Evolutionary conservation across 92 coral and sea anemone genomes (phyloP).

Genomic region (Phenganax marumi): DNA sequence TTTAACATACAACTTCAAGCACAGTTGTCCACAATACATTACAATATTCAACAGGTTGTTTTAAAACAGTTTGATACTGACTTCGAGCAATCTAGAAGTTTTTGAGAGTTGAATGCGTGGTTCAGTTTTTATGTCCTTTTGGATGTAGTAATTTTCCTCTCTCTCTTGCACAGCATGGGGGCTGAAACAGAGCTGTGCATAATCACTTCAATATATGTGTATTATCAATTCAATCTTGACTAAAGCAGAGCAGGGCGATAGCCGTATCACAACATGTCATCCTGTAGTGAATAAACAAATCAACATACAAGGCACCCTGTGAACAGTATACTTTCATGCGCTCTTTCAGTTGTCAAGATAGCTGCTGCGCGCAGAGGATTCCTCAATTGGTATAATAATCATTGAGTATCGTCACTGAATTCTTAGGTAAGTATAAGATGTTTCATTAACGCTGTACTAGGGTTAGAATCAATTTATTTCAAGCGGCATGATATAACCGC

Average conservation of each 20-base stretch:
- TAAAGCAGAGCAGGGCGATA: not conserved
- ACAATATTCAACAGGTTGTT: too few species aligned
- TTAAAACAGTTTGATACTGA: too few species aligned
- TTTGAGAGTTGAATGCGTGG: too few species aligned
- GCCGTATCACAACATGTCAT: slow-evolving; percentile 19
- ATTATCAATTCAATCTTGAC: slow-evolving; percentile 18
- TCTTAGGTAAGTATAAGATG: not conserved
- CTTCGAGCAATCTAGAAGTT: too few species aligned
- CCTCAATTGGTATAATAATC: not conserved
- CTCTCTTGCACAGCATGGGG: not conserved
- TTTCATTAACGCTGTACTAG: slow-evolving; percentile 12
- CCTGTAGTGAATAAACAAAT: slow-evolving; percentile 15
- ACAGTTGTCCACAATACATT: too few species aligned
- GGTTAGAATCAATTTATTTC: not conserved
- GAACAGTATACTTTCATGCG: not conserved
- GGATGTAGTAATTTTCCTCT: too few species aligned
- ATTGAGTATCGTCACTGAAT: not conserved
- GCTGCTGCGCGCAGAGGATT: not conserved
- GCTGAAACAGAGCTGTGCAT: not conserved
- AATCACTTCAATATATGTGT: not conserved
- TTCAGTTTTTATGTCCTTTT: too few species aligned
- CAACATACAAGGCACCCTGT: slow-evolving; percentile 10
- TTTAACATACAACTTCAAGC: too few species aligned
- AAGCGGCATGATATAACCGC: not conserved
- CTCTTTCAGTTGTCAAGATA: not conserved